A percentile compares a stretch with the other conserved stretches of the same genome.
These are phyloP conservation scores for Volucella bombylans DNA, from an alignment of 2,888 invertebrate genomes.

Conservation along the genomic window DNA sequence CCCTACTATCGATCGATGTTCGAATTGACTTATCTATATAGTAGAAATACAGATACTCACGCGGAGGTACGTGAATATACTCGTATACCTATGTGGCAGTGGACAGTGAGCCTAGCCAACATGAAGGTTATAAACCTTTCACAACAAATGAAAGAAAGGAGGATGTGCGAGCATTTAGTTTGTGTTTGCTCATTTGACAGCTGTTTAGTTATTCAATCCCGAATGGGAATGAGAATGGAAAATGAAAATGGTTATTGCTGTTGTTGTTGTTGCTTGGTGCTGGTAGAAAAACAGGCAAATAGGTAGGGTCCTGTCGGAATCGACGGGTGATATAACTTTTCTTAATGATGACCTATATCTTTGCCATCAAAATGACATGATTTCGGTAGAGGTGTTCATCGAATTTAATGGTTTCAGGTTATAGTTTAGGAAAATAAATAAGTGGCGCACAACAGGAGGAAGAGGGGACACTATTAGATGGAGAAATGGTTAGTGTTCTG, in stretches of 20 bases:
- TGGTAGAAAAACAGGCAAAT: background rate
- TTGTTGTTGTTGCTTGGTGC: too few species aligned
- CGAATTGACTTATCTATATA: slow-evolving; percentile 29
- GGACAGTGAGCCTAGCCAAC: background rate
- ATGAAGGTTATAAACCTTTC: slow-evolving; percentile 3
- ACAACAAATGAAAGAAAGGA: slow-evolving; percentile 18
- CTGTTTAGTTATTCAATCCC: slow-evolving; percentile 8
- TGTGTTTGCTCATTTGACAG: slow-evolving; percentile 44
- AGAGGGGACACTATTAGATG: too few species aligned
- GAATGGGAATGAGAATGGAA: background rate
- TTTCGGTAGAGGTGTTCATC: too few species aligned
- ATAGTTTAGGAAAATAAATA: too few species aligned
- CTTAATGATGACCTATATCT: too few species aligned
- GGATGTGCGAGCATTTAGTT: slow-evolving; percentile 16
- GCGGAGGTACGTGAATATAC: background rate
- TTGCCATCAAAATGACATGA: too few species aligned
- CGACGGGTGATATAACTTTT: too few species aligned
- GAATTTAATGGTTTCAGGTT: too few species aligned
- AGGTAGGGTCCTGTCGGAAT: too few species aligned
- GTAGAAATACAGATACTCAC: background rate
- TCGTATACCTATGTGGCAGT: background rate
- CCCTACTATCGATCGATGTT: background rate
- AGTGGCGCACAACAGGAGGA: too few species aligned
- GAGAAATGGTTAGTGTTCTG: too few species aligned
- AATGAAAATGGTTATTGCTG: background rate